These are phyloP conservation scores for Anoplopoma fimbria DNA, from an alignment of 2,113 vertebrate species.

Conservation along the genomic window DNA sequence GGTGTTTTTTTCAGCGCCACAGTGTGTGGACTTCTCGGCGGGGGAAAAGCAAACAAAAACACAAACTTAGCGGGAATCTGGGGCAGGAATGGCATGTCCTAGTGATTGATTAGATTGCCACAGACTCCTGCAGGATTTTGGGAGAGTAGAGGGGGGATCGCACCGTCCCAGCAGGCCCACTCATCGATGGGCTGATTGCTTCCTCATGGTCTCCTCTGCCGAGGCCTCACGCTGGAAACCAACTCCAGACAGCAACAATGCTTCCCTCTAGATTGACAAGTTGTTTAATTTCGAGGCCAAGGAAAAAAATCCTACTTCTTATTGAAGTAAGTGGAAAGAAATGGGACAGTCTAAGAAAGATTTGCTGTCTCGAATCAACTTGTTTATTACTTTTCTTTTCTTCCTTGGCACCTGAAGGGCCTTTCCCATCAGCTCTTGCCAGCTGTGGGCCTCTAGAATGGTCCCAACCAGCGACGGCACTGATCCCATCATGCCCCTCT, in stretches of 20 bases:
- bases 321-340: neutral
- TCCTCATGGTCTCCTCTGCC: slow-evolving; percentile 62
- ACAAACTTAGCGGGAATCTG: slow-evolving; percentile 54
- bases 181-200: slow-evolving; percentile 72
- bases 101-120: slow-evolving; percentile 76
- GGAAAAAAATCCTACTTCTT: neutral
- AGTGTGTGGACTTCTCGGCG: slow-evolving; percentile 21
- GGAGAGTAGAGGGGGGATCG: slow-evolving; percentile 21
- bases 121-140: slow-evolving; percentile 51
- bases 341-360: neutral
- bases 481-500: slow-evolving; percentile 32
- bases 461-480: neutral
- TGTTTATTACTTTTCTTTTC: neutral
- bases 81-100: slow-evolving; percentile 45
- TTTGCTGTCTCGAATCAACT: neutral
- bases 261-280: slow-evolving; percentile 22
- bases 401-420: neutral
- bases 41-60: slow-evolving; percentile 56
- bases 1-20: slow-evolving; percentile 8
- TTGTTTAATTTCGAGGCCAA: neutral
- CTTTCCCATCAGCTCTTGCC: neutral
- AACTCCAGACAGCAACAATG: slow-evolving; percentile 36
- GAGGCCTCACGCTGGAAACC: slow-evolving; percentile 41
- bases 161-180: slow-evolving; percentile 51
- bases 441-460: slow-evolving; percentile 1